Base-by-base conservation (phyloP, 2,888 invertebrate genomes). In the Himalopsyche kuldschensis region DNA sequence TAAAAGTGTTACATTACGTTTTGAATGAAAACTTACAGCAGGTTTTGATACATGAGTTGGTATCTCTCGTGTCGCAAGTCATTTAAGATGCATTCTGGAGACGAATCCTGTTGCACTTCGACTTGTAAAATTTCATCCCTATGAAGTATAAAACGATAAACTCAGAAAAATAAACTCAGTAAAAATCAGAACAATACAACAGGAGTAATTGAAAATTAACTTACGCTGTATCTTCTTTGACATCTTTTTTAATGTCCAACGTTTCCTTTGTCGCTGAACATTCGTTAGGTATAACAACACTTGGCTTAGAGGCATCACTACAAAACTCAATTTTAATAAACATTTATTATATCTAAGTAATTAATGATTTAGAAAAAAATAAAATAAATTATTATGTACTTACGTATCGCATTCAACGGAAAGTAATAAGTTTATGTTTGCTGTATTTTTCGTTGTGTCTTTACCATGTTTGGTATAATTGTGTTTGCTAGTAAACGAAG, bases 1-100 rank as follows among this genome's bases (percentile, higher is more conserved):
- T 24, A 81, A 78, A 82, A 55, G 20, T 55, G 55, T 24, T 20
- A 55, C 6, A 20, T 55, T 55, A 55, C 20, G 10, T 15, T 41
- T 41, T 15, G 15, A 41, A 20, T 46, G 48, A 11, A 6, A 20
- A 89, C 92, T 92, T 87, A 92, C 92, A 91, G 87, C 27, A 91
- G 87, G 87, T 92, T 90, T 86, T 92, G 92, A 85, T 90, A 89
- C 0, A 88, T 89, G 79, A 91, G 88, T 82, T 88, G 88, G 82
- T 90, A 92, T 88, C 91, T 88, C 81, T 91, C 91, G 30, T 88
- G 88, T 75, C 91, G 87, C 79, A 92, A 86, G 85, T 92, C 91
- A 83, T 91, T 91, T 87, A 89, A 89, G 75, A 91, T 89, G 79
- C 91, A 91, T 41, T 91, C 90, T 0, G 87, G 85, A 10, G 77